phyloP scores from a whole-genome alignment of 2,113 vertebrate genomes.

The Sorex fumeus region DNA sequence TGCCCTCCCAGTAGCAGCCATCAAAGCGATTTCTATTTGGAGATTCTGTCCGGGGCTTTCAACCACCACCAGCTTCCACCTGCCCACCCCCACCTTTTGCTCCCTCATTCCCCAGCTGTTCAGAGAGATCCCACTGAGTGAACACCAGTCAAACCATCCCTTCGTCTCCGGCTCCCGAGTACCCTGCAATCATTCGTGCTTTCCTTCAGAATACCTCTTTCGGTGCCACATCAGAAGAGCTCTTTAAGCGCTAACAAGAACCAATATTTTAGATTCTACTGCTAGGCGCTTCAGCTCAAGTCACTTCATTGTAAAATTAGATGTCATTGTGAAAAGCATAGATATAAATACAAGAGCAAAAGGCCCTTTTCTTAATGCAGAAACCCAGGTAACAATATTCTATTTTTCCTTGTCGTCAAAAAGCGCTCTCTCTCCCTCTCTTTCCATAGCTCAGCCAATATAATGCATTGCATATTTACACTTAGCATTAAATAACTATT shows the following conservation, averaged over 20 bases:
- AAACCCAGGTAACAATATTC: slow-evolving; percentile 84
- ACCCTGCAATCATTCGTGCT: slow-evolving; percentile 86
- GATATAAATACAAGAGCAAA: slow-evolving; percentile 89
- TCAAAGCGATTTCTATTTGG: slow-evolving; percentile 22
- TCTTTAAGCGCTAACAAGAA: slow-evolving; percentile 87
- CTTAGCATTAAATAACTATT: slow-evolving; percentile 88
- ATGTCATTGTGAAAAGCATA: slow-evolving; percentile 88
- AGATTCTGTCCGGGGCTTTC: slow-evolving; percentile 58
- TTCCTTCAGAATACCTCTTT: slow-evolving; percentile 85
- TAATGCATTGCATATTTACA: slow-evolving; percentile 86
- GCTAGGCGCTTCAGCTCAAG: slow-evolving; percentile 84
- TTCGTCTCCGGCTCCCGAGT: slow-evolving; percentile 69
- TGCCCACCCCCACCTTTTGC: background rate
- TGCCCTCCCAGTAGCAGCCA: background rate
- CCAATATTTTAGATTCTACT: slow-evolving; percentile 88
- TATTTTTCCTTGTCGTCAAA: slow-evolving; percentile 83
- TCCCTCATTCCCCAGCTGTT: slow-evolving; percentile 6
- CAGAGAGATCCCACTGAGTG: slow-evolving; percentile 69
- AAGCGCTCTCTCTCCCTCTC: slow-evolving; percentile 74
- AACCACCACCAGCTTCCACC: background rate
- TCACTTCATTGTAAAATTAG: slow-evolving; percentile 90
- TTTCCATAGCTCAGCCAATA: slow-evolving; percentile 81
- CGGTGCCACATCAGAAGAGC: slow-evolving; percentile 85
- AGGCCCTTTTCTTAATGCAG: slow-evolving; percentile 86
- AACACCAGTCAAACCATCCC: slow-evolving; percentile 78